A percentile compares a stretch with the other conserved stretches of the same genome.
These are phyloP conservation scores for Microtus richardsoni DNA, from an alignment of 2,113 vertebrate species.

Conservation along the genomic window DNA sequence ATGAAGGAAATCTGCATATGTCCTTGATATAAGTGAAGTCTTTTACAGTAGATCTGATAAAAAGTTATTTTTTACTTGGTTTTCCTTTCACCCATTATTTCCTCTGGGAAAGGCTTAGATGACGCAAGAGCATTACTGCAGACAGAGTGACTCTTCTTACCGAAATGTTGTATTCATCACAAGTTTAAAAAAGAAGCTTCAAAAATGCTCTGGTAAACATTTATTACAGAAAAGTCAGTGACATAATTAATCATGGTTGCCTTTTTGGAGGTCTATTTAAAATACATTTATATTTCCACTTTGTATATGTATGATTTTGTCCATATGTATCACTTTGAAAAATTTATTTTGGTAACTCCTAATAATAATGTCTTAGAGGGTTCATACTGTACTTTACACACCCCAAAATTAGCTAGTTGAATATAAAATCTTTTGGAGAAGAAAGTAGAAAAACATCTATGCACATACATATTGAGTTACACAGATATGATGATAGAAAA, in stretches of 20 bases:
- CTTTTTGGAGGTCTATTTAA: constrained; percentile 47
- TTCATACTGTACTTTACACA: not conserved
- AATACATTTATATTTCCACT: constrained; percentile 65
- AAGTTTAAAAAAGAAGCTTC: constrained; percentile 70
- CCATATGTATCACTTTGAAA: constrained; percentile 18
- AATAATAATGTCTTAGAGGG: not conserved
- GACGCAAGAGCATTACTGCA: constrained; percentile 68
- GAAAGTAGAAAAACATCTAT: not conserved
- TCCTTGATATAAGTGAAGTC: constrained; percentile 65
- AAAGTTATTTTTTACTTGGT: constrained; percentile 63
- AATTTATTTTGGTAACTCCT: constrained; percentile 26
- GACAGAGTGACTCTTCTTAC: constrained; percentile 78
- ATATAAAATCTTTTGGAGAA: not conserved
- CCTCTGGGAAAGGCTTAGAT: constrained; percentile 69
- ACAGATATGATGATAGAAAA: not conserved
- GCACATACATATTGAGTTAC: not conserved
- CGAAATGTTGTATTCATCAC: constrained; percentile 77
- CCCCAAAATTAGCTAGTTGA: not conserved
- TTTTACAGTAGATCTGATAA: constrained; percentile 71
- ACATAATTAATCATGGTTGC: not conserved
- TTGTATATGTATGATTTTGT: constrained; percentile 36
- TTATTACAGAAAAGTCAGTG: not conserved
- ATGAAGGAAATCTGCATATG: constrained; percentile 63
- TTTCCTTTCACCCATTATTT: constrained; percentile 72
- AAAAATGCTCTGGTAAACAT: constrained; percentile 71